These are phyloP conservation scores for Eudemis profundana DNA, from an alignment of 2,888 invertebrate species.

Conservation along the genomic window DNA sequence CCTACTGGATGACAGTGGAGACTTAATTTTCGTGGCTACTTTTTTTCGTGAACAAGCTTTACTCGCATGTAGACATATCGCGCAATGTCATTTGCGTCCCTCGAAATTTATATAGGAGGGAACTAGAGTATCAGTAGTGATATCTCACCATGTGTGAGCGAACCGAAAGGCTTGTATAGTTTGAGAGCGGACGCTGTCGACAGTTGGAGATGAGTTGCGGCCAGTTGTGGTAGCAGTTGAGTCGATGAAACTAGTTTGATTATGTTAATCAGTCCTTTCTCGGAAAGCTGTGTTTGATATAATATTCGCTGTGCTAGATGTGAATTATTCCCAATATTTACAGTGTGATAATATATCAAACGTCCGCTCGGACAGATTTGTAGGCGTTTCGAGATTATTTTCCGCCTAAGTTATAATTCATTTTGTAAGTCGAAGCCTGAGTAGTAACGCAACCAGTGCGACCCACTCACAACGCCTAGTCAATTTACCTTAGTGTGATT, in stretches of 20 bases:
- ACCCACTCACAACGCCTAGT: constrained; percentile 82
- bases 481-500: constrained; percentile 86
- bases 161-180: background rate
- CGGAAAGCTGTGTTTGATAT: constrained; percentile 16
- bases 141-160: background rate
- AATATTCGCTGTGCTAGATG: background rate
- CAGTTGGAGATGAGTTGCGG: background rate
- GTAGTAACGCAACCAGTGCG: constrained; percentile 60
- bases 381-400: constrained; percentile 38
- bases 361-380: constrained; percentile 14
- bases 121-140: too few relatives aligned
- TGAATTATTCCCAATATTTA: background rate
- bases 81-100: background rate
- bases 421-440: constrained; percentile 40
- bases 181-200: background rate
- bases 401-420: constrained; percentile 40
- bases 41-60: too few relatives aligned
- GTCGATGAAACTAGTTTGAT: constrained; percentile 17
- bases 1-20: too few relatives aligned
- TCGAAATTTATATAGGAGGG: background rate
- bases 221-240: background rate
- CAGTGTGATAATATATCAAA: constrained; percentile 15
- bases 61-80: background rate
- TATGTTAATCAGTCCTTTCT: constrained; percentile 2
- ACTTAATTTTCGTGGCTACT: too few relatives aligned